Base-by-base conservation (phyloP, 2,888 invertebrate genomes). In the Timandra comae region DNA sequence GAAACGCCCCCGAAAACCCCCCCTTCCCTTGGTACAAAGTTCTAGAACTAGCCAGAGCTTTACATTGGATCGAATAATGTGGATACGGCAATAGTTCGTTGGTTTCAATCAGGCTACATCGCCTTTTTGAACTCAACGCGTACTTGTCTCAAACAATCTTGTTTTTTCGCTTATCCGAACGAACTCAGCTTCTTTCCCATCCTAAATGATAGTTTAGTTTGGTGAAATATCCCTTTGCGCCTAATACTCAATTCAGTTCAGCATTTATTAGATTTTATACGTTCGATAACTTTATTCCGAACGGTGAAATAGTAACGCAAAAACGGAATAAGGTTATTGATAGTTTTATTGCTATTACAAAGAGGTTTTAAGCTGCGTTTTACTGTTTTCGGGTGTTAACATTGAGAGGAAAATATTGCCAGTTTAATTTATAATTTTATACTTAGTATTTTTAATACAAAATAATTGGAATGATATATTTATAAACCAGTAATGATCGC, bases 21-120 rank as follows among this genome's bases (percentile, higher is more conserved):
- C 88, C 90, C 9, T 93, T 94, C 66, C 94, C 94, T 33, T 94
- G 93, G 93, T 88, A 91, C 69, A 91, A 91, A 79, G 91, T 92
- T 38, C 86, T 88, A 58, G 91, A 92, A 68, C 81, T 94, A 58
- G 88, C 91, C 52, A 81, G 88, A 65, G 87, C 89, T 44, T 87
- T 91, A 64, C 78, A 89, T 62, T 93, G 93, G 93, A 91, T 91
- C 38, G 52, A 63, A 39, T 60, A 63, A 46, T 46, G 41, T 46
- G 16, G 16, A 46, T 52, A 55, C 49, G 49, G 48, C 49, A 52
- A 52, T 66, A 75, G 74, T 80, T 72, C 79, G 84, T 82, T 85
- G 82, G 68, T 50, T 79, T 66, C 79, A 78, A 61, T 39, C 45
- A 73, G 80, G 82, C 78, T 48, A 41, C 31, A 43, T 48, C 55